phyloP scores from a whole-genome alignment of 1,140 invertebrate species.

The Uloborus diversus region DNA sequence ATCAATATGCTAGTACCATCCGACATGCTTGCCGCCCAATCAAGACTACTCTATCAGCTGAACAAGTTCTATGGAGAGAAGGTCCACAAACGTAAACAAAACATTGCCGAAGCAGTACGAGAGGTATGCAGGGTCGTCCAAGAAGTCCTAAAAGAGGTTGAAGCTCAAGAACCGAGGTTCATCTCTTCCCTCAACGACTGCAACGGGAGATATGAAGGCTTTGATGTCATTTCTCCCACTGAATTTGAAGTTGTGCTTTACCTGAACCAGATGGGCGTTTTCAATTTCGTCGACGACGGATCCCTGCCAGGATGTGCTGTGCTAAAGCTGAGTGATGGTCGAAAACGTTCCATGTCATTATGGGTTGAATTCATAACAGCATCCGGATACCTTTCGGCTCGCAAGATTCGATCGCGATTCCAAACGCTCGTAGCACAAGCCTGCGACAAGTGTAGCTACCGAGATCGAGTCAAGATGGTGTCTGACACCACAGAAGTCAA shows the following conservation, averaged over 20 bases:
- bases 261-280: conserved; percentile 93
- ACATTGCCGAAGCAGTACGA: conserved; percentile 85
- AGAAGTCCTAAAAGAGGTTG: conserved; percentile 94
- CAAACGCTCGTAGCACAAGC: conserved; percentile 92
- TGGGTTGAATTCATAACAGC: conserved; percentile 99
- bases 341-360: conserved; percentile 93
- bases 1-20: conserved; percentile 80
- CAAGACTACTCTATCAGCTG: conserved; percentile 90
- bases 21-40: conserved; percentile 84
- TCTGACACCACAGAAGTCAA: conserved; percentile 89
- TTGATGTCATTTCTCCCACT: conserved; percentile 83
- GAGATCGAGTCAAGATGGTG: conserved; percentile 90
- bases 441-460: conserved; percentile 88
- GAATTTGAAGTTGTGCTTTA: conserved; percentile 96
- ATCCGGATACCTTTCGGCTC: conserved; percentile 88
- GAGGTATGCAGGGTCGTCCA: conserved; percentile 94
- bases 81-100: conserved; percentile 82
- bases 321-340: conserved; percentile 90
- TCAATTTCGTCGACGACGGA: conserved; percentile 95
- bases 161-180: conserved; percentile 94
- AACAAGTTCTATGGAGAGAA: conserved; percentile 93
- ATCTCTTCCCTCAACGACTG: conserved; percentile 90
- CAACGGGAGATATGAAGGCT: conserved; percentile 85
- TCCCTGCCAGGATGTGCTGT: conserved; percentile 91
- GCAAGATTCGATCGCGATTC: conserved; percentile 90